phyloP scores from a whole-genome alignment of 1,140 invertebrate species.

The Anastrepha obliqua region DNA sequence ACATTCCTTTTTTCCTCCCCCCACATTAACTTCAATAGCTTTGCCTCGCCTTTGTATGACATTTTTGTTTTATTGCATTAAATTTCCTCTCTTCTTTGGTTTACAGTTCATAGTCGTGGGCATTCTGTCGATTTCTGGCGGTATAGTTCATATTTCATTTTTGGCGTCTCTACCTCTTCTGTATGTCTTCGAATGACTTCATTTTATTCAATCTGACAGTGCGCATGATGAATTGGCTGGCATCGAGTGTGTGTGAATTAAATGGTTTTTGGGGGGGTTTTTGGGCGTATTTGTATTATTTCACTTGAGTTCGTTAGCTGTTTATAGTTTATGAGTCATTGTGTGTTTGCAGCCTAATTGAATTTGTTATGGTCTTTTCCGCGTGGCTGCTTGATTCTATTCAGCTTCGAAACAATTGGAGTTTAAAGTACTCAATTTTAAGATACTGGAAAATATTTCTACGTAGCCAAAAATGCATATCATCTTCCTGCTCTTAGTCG shows the following conservation, averaged over 20 bases:
- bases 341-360: not conserved
- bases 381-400: too few species aligned
- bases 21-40: too few species aligned
- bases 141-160: not conserved
- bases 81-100: not conserved
- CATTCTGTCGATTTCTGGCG: not conserved
- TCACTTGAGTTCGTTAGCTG: not conserved
- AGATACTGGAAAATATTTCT: too few species aligned
- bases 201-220: slow-evolving; percentile 2
- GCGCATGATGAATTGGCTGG: not conserved
- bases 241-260: not conserved
- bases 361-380: not conserved
- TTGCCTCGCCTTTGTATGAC: not conserved
- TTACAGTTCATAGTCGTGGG: not conserved
- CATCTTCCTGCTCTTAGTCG: too few species aligned
- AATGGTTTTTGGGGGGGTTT: not conserved
- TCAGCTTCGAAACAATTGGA: too few species aligned
- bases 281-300: not conserved
- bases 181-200: not conserved
- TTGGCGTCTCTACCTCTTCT: not conserved
- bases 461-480: too few species aligned
- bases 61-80: slow-evolving; percentile 22
- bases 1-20: too few species aligned
- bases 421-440: too few species aligned
- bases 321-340: slow-evolving; percentile 18